Base-by-base conservation (phyloP, 2,888 invertebrate species). In the Drosophila quinaria region DNA sequence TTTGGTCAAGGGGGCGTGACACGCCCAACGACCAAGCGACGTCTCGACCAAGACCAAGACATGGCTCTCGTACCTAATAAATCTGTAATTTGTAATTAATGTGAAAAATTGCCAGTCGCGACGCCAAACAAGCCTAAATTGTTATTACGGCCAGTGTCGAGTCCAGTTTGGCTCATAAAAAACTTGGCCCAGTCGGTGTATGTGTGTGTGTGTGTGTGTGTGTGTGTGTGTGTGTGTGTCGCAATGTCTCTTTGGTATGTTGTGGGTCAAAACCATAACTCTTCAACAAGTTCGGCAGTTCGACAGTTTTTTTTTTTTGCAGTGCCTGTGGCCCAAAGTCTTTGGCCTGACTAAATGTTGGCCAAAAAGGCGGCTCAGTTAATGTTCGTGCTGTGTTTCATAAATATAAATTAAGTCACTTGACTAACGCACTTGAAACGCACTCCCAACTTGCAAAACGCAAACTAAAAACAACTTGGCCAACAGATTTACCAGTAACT, bases 1-100 rank as follows among this genome's bases (percentile, higher is more conserved):
- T n/a, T 33, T 44, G 41, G 10, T 71, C 56, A 51, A 51, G 75
- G 65, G 80, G 76, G 64, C 64, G 54, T 47, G 13, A 51, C 80
- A 64, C 68, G 63, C 49, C 70, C 80, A 68, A 39, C 62, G 52
- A 74, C 52, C 29, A 29, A 29, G 49, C 37, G 9, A 4, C 46
- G 29, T 39, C 65, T 50, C 41, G 39, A 17, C 51, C 47, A 10
- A 13, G 59, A 63, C 51, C 47, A 10, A 13, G 59, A 63, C 62
- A 67, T 62, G 61, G 46, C 80, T 61, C 70, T 80, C 87, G 71
- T 89, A 79, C 81, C 90, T 81, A 90, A 89, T 90, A 89, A 89
- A 90, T 89, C 90, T 81, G 84, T 81, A 89, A 90, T 90, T 90
- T 84, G 90, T 90, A 87, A 89, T 89, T 90, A 89, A 89, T 90